Conservation (phyloP, 2,113 vertebrate genomes). For the Cephalopholis sonnerati region DNA sequence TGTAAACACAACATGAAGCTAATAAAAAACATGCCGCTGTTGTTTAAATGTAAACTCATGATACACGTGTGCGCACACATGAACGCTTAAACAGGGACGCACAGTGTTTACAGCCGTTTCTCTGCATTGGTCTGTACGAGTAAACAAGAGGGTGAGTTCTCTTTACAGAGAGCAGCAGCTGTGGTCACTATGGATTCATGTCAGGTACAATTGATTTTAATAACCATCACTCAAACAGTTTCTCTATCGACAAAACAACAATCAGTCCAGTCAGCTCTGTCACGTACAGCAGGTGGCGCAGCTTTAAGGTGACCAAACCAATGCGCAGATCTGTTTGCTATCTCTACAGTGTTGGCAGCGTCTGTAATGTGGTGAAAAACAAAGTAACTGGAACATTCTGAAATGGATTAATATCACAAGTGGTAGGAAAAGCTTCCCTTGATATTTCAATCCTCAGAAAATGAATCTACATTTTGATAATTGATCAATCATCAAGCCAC, state of each 20-base stretch:
- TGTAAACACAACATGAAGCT: slow-evolving; percentile 63
- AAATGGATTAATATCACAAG: not conserved
- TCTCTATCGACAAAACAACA: not conserved
- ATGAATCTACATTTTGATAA: too few relatives aligned
- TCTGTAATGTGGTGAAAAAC: not conserved
- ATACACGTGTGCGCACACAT: slow-evolving; percentile 19
- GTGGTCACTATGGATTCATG: not conserved
- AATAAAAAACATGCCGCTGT: slow-evolving; percentile 59
- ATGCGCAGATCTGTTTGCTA: not conserved
- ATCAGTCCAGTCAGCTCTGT: not conserved
- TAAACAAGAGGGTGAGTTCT: slow-evolving; percentile 18
- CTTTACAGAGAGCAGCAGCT: not conserved
- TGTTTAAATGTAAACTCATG: slow-evolving; percentile 53
- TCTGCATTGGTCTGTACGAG: not conserved
- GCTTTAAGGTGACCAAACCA: not conserved
- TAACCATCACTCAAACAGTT: not conserved
- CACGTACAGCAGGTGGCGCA: not conserved
- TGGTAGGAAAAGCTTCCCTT: not conserved
- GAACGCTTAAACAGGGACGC: not conserved
- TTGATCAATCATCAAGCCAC: too few relatives aligned
- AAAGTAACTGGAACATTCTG: not conserved
- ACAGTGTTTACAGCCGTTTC: not conserved
- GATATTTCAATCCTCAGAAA: too few relatives aligned
- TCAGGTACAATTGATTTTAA: too few relatives aligned
- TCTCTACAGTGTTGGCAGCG: not conserved